Percentiles rank a stretch among this genome's conserved stretches.
These are phyloP conservation scores for Alloscopus bannaensis DNA, from an alignment of 2,888 invertebrate genomes.

Conservation along the genomic window DNA sequence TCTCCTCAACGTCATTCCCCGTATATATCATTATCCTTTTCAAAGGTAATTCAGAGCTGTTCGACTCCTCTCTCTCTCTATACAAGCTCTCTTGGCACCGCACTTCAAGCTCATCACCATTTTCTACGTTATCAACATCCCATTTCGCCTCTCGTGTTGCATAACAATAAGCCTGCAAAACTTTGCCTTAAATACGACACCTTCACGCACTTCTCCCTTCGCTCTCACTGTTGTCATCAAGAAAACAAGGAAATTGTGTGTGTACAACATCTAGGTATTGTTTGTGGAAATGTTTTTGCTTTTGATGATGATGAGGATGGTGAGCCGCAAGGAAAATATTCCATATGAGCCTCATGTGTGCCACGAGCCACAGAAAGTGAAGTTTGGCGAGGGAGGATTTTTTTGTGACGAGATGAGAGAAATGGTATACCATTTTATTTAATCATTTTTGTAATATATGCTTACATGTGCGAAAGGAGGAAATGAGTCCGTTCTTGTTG, in stretches of 20 bases:
- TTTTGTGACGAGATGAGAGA: no score
- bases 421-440: no score
- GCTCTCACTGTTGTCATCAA: conserved; percentile 10
- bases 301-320: no score
- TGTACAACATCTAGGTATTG: conserved; percentile 12
- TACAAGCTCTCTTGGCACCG: no score
- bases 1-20: not conserved
- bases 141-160: conserved; percentile 28
- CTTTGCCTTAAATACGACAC: not conserved
- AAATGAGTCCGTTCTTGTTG: no score
- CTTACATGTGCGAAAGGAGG: no score
- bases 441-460: no score
- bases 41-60: no score
- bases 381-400: not conserved
- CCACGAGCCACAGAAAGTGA: not conserved
- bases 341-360: conserved; percentile 11
- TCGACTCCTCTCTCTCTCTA: no score
- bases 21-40: no score
- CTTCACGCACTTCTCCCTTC: no score
- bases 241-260: not conserved
- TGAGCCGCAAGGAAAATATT: conserved; percentile 22
- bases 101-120: conserved; percentile 3
- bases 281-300: conserved; percentile 1
- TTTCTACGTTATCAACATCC: no score
- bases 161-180: conserved; percentile 22